phyloP scores from a whole-genome alignment of 64 coral and sea anemone species.

The Catalaphyllia jardinei region DNA sequence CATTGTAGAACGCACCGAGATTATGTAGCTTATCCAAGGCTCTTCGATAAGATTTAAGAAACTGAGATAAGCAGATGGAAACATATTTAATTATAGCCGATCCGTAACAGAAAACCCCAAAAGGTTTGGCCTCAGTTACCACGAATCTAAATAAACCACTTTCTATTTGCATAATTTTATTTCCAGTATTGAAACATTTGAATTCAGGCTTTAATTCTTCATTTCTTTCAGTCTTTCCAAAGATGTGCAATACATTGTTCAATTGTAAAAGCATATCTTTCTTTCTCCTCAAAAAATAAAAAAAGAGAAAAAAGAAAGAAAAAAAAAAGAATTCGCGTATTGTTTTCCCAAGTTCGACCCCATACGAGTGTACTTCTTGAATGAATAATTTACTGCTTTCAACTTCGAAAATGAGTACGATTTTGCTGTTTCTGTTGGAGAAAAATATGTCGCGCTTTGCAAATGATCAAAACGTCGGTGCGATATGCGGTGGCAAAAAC shows the following conservation, averaged over 20 bases:
- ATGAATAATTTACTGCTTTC: constrained; percentile 28
- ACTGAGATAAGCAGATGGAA: neutral
- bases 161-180: constrained; percentile 16
- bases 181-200: neutral
- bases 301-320: neutral
- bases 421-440: neutral
- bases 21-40: neutral
- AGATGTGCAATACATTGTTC: neutral
- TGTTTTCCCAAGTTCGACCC: neutral
- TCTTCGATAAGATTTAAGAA: neutral
- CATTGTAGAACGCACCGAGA: neutral
- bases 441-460: neutral
- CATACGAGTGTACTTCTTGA: neutral
- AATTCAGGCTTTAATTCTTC: neutral
- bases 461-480: neutral
- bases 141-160: neutral
- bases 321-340: neutral
- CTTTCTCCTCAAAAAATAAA: neutral
- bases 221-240: neutral
- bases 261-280: neutral
- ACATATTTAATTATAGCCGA: neutral
- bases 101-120: neutral
- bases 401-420: neutral
- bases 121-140: neutral
- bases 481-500: neutral